Evolutionary conservation across 1,140 invertebrate genomes (phyloP).

Genomic region (Pseudobourletiella spinata): DNA sequence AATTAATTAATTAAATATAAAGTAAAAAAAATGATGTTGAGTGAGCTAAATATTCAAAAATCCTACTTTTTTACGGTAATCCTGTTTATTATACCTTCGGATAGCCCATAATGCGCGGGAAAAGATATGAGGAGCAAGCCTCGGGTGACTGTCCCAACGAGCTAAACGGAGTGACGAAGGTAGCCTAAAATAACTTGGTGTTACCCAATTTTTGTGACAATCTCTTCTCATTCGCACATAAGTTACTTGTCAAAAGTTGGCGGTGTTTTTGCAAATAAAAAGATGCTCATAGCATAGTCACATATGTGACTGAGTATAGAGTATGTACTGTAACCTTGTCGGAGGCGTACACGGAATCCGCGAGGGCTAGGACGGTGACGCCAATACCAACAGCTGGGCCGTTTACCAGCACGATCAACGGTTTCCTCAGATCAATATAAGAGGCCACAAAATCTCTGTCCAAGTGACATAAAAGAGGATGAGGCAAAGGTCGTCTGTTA

Average conservation of each 20-base stretch:
- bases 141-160: constrained; percentile 52
- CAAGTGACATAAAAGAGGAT: constrained; percentile 21
- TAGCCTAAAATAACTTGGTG: constrained; percentile 41
- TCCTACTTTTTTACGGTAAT: too few species aligned
- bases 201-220: neutral
- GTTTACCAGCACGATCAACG: constrained; percentile 52
- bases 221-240: too few species aligned
- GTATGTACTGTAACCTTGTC: constrained; percentile 41
- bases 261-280: too few species aligned
- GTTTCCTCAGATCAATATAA: constrained; percentile 56
- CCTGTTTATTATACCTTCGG: too few species aligned
- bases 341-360: constrained; percentile 51
- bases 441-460: constrained; percentile 49
- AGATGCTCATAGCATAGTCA: neutral
- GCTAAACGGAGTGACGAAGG: constrained; percentile 54
- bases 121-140: constrained; percentile 51
- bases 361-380: constrained; percentile 52
- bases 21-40: too few species aligned
- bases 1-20: too few species aligned
- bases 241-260: neutral
- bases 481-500: neutral
- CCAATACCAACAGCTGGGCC: constrained; percentile 55
- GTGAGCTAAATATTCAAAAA: too few species aligned
- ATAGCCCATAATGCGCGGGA: constrained; percentile 52
- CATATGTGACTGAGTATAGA: too few species aligned